These are phyloP conservation scores for Drosophila asahinai DNA, from an alignment of 1,140 invertebrate genomes.

Conservation along the genomic window DNA sequence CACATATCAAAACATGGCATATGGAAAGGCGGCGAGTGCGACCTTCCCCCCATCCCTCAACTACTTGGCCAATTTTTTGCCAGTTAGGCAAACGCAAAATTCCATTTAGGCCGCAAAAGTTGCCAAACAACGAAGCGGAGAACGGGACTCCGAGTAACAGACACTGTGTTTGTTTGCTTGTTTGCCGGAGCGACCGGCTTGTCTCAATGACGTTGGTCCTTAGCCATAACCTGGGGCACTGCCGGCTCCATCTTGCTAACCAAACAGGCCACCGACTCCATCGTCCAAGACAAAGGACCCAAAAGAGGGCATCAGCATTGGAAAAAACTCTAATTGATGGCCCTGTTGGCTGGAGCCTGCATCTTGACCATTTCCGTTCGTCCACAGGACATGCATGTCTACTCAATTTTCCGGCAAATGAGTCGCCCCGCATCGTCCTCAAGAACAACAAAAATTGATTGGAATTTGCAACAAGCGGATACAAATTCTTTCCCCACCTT, in stretches of 20 bases:
- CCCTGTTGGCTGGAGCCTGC: conserved; percentile 44
- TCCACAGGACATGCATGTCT: conserved; percentile 74
- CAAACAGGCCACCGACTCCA: conserved; percentile 69
- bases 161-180: conserved; percentile 59
- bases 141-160: conserved; percentile 38
- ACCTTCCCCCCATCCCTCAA: conserved; percentile 8
- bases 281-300: conserved; percentile 69
- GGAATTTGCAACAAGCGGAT: conserved; percentile 76
- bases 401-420: conserved; percentile 83
- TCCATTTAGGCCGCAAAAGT: conserved; percentile 77
- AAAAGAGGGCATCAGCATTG: conserved; percentile 27
- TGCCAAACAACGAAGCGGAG: conserved; percentile 40
- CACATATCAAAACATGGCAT: conserved; percentile 45
- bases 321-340: conserved; percentile 66
- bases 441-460: conserved; percentile 73
- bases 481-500: conserved; percentile 44
- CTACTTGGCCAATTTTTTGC: conserved; percentile 69
- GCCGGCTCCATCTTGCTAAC: conserved; percentile 77
- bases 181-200: conserved; percentile 48
- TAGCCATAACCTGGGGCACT: conserved; percentile 67
- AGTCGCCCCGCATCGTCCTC: conserved; percentile 52
- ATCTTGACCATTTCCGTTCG: conserved; percentile 80
- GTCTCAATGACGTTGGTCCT: conserved; percentile 80
- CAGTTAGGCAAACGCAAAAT: conserved; percentile 68
- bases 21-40: conserved; percentile 7